These are phyloP conservation scores for Epirrita christyi DNA, from an alignment of 2,888 invertebrate species.

Conservation along the genomic window DNA sequence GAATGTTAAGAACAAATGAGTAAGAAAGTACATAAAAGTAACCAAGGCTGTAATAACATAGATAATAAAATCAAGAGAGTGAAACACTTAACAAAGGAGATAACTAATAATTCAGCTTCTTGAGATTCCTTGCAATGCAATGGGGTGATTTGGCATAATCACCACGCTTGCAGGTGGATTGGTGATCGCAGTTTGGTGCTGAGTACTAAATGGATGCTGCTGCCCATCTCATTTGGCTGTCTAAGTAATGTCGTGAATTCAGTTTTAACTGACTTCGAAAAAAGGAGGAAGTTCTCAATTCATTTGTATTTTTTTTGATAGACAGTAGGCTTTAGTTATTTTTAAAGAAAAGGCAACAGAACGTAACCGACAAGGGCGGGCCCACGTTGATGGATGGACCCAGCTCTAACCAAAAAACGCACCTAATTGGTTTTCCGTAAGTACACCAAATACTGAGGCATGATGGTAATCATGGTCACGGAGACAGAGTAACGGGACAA, in stretches of 20 bases:
- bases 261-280: background rate
- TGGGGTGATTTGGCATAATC: too few relatives aligned
- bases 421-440: constrained; percentile 76
- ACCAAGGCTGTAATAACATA: too few relatives aligned
- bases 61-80: too few relatives aligned
- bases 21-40: too few relatives aligned
- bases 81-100: too few relatives aligned
- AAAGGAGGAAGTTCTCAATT: background rate
- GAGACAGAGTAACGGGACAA: constrained; percentile 33
- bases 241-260: background rate
- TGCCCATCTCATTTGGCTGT: too few relatives aligned
- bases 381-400: constrained; percentile 71
- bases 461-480: constrained; percentile 58
- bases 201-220: too few relatives aligned
- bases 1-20: too few relatives aligned
- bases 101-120: too few relatives aligned
- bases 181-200: too few relatives aligned
- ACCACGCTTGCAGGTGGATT: too few relatives aligned
- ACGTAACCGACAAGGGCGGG: constrained; percentile 68
- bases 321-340: constrained; percentile 26
- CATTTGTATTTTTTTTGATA: background rate
- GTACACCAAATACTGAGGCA: constrained; percentile 45
- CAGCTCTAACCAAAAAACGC: constrained; percentile 70
- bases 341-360: constrained; percentile 51
- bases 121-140: too few relatives aligned